Conservation (phyloP, 35 echinoderm and acorn worm species). For the Acanthaster planci region DNA sequence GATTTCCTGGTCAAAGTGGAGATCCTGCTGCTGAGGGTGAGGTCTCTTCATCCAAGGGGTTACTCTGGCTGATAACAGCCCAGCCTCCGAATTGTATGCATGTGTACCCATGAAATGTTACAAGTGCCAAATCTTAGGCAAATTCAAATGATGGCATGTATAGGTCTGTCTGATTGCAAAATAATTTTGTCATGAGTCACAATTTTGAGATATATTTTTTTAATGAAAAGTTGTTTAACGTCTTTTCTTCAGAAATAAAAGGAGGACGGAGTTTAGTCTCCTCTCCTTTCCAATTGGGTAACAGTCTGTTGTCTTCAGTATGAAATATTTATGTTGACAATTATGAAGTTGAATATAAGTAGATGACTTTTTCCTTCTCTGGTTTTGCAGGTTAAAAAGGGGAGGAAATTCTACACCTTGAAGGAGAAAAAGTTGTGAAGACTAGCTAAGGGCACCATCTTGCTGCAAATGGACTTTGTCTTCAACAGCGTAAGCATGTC, state of each 20-base stretch:
- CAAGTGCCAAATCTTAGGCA: no score
- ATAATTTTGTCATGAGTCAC: no score
- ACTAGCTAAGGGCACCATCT: constrained; percentile 89
- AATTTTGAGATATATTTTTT: no score
- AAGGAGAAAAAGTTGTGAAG: constrained; percentile 95
- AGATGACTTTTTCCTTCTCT: background rate
- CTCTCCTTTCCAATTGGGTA: constrained; percentile 59
- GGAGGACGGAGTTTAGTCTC: no score
- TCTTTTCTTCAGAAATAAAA: background rate
- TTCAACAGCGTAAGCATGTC: constrained; percentile 84
- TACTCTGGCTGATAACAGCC: background rate
- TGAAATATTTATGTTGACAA: no score
- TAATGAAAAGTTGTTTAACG: no score
- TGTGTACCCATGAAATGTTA: no score
- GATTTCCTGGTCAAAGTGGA: constrained; percentile 95
- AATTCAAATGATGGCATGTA: no score
- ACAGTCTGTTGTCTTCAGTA: constrained; percentile 83
- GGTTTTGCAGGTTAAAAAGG: constrained; percentile 92
- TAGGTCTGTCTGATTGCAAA: no score
- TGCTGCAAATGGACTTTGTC: constrained; percentile 94
- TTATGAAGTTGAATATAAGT: background rate
- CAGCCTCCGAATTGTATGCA: no score
- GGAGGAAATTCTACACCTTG: constrained; percentile 88
- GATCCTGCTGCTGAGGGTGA: constrained; percentile 81
- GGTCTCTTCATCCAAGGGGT: background rate